Conservation (phyloP, 2,888 invertebrate genomes). For the Andrena bucephala region DNA sequence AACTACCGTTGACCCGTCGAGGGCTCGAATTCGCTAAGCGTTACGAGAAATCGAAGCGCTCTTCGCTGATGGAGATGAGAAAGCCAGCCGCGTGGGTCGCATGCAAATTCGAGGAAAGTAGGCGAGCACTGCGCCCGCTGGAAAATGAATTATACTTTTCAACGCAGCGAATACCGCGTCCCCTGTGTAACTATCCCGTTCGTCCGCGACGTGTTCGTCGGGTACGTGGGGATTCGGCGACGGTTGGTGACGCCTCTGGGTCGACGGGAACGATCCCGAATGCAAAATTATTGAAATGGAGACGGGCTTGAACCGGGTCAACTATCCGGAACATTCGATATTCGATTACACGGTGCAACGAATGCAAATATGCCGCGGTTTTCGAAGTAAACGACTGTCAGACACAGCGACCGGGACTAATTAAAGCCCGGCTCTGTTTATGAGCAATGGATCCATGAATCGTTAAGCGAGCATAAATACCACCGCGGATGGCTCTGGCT, state of each 20-base stretch:
- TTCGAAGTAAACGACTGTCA: slow-evolving; percentile 12
- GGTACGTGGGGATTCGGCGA: not conserved
- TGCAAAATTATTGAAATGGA: slow-evolving; percentile 43
- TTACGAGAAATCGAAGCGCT: slow-evolving; percentile 23
- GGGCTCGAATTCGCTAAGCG: slow-evolving; percentile 36
- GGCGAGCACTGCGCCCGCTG: slow-evolving; percentile 21
- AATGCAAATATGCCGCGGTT: slow-evolving; percentile 47
- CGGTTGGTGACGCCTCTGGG: not conserved
- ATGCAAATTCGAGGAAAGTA: slow-evolving; percentile 34
- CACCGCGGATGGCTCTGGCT: not conserved
- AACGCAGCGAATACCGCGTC: not conserved
- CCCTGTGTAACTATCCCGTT: not conserved
- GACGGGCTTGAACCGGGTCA: slow-evolving; percentile 27
- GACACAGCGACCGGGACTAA: not conserved
- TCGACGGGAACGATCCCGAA: not conserved
- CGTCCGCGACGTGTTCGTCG: not conserved
- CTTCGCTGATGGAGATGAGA: slow-evolving; percentile 23
- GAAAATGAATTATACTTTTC: slow-evolving; percentile 31
- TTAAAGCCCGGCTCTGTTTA: not conserved
- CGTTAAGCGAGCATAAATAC: not conserved
- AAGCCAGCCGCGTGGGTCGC: slow-evolving; percentile 32
- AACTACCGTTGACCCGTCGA: slow-evolving; percentile 28
- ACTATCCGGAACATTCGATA: slow-evolving; percentile 37
- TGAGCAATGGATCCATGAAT: not conserved
- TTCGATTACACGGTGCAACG: slow-evolving; percentile 17